phyloP scores from a whole-genome alignment of 2,888 invertebrate genomes.

The Chouioia cunea region DNA sequence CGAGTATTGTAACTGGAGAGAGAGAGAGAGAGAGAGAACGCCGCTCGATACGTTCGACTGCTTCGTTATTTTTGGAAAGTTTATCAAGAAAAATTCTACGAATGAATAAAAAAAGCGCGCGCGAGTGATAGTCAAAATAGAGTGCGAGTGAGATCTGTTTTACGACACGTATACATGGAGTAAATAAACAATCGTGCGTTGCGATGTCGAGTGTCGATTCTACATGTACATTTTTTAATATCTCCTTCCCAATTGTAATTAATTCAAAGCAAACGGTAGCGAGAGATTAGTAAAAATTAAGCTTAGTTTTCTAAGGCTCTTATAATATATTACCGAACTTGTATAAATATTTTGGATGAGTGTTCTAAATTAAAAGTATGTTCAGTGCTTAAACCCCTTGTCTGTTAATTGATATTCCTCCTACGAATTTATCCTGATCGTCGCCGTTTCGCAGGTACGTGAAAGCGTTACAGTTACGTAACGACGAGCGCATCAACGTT shows the following conservation, averaged over 20 bases:
- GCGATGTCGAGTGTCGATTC: slow-evolving; percentile 55
- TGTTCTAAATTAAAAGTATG: slow-evolving; percentile 67
- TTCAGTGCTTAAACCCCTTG: slow-evolving; percentile 59
- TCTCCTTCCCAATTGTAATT: slow-evolving; percentile 65
- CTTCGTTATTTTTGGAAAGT: slow-evolving; percentile 45
- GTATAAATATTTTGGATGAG: slow-evolving; percentile 67
- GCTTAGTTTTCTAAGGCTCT: slow-evolving; percentile 60
- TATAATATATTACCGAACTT: slow-evolving; percentile 63
- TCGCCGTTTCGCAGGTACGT: too few relatives aligned
- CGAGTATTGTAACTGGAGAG: slow-evolving; percentile 23
- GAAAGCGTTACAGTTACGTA: too few relatives aligned
- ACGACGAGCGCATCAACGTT: too few relatives aligned
- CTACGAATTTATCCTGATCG: too few relatives aligned
- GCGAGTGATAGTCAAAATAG: slow-evolving; percentile 43
- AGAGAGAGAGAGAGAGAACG: too few relatives aligned
- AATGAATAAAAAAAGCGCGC: slow-evolving; percentile 29
- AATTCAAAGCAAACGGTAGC: slow-evolving; percentile 55
- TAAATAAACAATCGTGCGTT: slow-evolving; percentile 43
- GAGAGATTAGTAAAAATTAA: slow-evolving; percentile 56
- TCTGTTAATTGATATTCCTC: slow-evolving; percentile 22
- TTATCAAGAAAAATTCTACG: slow-evolving; percentile 28
- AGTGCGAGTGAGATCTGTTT: slow-evolving; percentile 47
- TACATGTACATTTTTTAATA: slow-evolving; percentile 67
- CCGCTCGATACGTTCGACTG: slow-evolving; percentile 43
- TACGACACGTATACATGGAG: slow-evolving; percentile 33